Percentiles rank a stretch among this genome's conserved stretches.
These are phyloP conservation scores for Gastrophysa polygoni DNA, from an alignment of 2,888 invertebrate species.

Conservation along the genomic window DNA sequence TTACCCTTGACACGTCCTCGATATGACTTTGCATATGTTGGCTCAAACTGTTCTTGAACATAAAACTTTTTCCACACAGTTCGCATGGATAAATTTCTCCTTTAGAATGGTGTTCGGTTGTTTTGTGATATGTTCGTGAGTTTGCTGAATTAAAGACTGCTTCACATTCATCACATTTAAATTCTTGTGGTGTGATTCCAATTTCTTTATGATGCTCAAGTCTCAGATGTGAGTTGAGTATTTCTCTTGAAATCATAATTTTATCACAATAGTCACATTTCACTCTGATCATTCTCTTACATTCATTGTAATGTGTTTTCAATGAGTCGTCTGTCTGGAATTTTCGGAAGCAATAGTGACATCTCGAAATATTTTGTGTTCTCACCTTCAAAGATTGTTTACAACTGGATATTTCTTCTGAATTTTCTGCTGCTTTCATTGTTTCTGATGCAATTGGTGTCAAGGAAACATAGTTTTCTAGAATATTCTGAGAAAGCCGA, in stretches of 20 bases:
- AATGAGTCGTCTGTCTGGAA: constrained; percentile 6
- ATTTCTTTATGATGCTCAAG: not conserved
- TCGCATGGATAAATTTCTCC: constrained; percentile 17
- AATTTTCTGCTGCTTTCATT: not conserved
- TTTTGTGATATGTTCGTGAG: constrained; percentile 19
- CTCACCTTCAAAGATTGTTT: not conserved
- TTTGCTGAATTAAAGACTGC: constrained; percentile 14
- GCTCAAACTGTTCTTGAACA: constrained; percentile 15
- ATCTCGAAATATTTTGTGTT: constrained; percentile 3
- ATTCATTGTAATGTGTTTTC: not conserved
- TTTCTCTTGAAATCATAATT: constrained; percentile 5
- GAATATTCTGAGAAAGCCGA: constrained; percentile 18
- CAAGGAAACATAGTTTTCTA: constrained; percentile 17
- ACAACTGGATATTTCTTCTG: not conserved
- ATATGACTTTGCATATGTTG: constrained; percentile 21
- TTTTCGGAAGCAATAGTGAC: constrained; percentile 9
- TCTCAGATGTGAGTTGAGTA: constrained; percentile 13
- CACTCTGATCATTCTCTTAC: not conserved
- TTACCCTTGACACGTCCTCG: constrained; percentile 16
- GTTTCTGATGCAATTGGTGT: not conserved
- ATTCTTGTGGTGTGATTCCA: not conserved
- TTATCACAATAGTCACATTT: constrained; percentile 13
- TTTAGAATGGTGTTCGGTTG: constrained; percentile 14
- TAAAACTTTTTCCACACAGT: constrained; percentile 21
- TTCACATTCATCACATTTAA: constrained; percentile 26